Base-by-base conservation (phyloP, 2,113 vertebrate genomes). In the Cochlearius cochlearius region DNA sequence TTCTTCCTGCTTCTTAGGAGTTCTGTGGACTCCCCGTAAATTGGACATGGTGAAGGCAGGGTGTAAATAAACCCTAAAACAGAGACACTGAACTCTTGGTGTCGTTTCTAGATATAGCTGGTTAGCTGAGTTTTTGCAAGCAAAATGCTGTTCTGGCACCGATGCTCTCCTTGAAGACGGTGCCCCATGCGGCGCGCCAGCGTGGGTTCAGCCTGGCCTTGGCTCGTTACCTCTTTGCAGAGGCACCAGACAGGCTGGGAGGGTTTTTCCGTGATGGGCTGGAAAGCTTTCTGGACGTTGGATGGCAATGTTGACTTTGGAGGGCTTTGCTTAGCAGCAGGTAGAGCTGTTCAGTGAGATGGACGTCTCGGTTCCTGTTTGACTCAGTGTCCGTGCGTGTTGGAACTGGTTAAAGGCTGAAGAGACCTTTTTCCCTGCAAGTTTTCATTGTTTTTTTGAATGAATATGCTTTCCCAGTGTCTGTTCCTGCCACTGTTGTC, bases 351-450 rank as follows among this genome's bases (percentile, higher is more conserved):
- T 73, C 45, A 11, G 45, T 27, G 26, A 13, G 10, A 15, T 15
- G 68, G 72, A 15, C 43, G 11, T 47, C n/a, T 81, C 5, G 0
- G 12, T 56, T 84, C 21, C 68, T 29, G 21, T 45, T n/a, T 38
- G 63, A 84, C 18, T 52, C 21, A 0, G 0, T 38, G 58, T 66
- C 77, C 3, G 0, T 26, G 15, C 15, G 10, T 71, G 29, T 12
- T 55, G 36, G 29, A 87, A 62, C 59, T 47, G 38, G 38, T n/a
- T 43, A 68, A 55, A 60, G 14, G 20, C 50, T 55, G 55, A 50
- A 58, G 38, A 53, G 29, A 19, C 29, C 17, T 21, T 26, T 38
- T 7, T 32, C 29, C 53, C 56, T 43, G 7, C 12, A 21, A 18
- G 41, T 62, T 82, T 87, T 49, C 20, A 45, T 4, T 63, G 30